Evolutionary conservation across 2,888 invertebrate species (phyloP).

Genomic region (Sipha maydis): DNA sequence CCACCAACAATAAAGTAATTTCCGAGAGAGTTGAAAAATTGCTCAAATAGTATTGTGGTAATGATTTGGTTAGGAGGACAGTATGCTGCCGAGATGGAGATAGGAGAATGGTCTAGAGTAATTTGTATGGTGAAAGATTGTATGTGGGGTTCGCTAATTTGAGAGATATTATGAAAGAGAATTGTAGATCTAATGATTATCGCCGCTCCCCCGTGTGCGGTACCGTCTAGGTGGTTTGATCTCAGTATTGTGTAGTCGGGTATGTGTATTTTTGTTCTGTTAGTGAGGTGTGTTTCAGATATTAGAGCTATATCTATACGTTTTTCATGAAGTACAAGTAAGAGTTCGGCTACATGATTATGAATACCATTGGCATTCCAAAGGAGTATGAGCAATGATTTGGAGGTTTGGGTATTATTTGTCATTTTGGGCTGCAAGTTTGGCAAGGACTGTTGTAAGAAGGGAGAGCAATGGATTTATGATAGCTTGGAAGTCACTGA

Average conservation of each 20-base stretch:
- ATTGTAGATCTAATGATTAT: background rate
- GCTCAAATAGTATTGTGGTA: background rate
- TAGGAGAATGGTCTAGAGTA: too few species aligned
- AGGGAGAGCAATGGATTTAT: too few species aligned
- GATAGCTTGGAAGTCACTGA: too few species aligned
- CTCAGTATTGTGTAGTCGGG: background rate
- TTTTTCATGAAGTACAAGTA: too few species aligned
- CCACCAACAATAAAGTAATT: slow-evolving; percentile 26
- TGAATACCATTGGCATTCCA: too few species aligned
- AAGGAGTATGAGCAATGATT: too few species aligned
- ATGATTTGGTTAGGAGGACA: slow-evolving; percentile 30
- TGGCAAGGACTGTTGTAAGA: too few species aligned
- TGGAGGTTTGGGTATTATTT: too few species aligned
- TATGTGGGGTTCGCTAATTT: background rate
- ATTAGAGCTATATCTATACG: too few species aligned
- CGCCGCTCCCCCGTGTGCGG: background rate
- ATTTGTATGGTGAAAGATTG: background rate
- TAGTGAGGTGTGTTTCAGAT: background rate
- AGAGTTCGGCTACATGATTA: too few species aligned
- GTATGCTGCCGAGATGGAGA: slow-evolving; percentile 19
- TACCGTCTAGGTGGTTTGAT: slow-evolving; percentile 6
- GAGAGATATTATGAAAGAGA: background rate
- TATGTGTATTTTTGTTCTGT: slow-evolving; percentile 4
- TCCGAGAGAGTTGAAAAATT: too few species aligned
- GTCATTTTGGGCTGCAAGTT: too few species aligned